Evolutionary conservation across 2,888 invertebrate species (phyloP).

Genomic region (Cyclophora punctaria): DNA sequence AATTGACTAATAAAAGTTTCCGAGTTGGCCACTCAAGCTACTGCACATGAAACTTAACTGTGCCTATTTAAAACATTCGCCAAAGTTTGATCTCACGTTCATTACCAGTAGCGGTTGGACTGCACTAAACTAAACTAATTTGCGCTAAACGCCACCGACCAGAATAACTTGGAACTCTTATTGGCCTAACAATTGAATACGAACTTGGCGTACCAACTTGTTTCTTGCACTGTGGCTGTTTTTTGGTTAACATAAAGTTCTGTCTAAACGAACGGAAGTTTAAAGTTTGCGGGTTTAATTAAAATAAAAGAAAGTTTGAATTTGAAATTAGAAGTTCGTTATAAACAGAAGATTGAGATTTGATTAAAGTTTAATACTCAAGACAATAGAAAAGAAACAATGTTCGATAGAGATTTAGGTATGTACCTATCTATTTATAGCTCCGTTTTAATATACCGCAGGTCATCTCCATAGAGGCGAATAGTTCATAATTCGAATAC

Average conservation of each 20-base stretch:
- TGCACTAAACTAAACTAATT: constrained; percentile 54
- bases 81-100: constrained; percentile 36
- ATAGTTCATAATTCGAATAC: too few species aligned
- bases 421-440: too few species aligned
- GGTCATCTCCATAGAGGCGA: too few species aligned
- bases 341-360: too few species aligned
- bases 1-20: background rate
- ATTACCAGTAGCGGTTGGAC: constrained; percentile 33
- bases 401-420: too few species aligned
- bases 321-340: too few species aligned
- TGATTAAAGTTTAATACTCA: too few species aligned
- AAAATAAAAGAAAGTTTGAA: too few species aligned
- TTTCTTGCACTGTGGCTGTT: constrained; percentile 15
- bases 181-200: constrained; percentile 38
- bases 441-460: too few species aligned
- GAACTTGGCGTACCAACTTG: constrained; percentile 20
- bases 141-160: constrained; percentile 36
- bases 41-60: constrained; percentile 4
- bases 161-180: constrained; percentile 32
- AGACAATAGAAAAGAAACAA: too few species aligned
- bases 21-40: background rate
- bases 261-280: background rate
- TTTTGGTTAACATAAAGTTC: constrained; percentile 8
- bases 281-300: too few species aligned
- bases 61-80: constrained; percentile 1